Percentiles rank a stretch among this genome's conserved stretches.
Evolutionary conservation across 2,113 vertebrate species (phyloP).

Genomic region (Erinaceus europaeus): DNA sequence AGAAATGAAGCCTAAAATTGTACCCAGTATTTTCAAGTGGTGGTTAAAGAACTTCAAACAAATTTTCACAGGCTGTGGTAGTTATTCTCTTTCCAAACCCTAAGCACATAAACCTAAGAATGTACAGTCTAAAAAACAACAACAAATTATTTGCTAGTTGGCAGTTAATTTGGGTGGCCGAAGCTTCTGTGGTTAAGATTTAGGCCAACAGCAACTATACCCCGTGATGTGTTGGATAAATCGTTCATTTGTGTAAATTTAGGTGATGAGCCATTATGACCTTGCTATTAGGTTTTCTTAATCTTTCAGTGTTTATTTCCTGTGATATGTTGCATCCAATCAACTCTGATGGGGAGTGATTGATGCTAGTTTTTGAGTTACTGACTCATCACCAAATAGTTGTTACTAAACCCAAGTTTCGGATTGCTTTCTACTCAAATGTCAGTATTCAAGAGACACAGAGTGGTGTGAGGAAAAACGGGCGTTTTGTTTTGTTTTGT

Average conservation of each 20-base stretch:
- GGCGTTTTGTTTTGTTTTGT: too few species aligned
- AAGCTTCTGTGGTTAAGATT: not conserved
- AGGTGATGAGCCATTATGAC: too few species aligned
- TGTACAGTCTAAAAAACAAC: not conserved
- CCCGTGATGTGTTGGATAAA: too few species aligned
- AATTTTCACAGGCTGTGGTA: not conserved
- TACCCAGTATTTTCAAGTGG: not conserved
- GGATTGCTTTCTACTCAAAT: too few species aligned
- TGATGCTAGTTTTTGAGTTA: not conserved
- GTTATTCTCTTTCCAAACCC: not conserved
- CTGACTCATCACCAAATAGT: not conserved
- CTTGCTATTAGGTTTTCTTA: not conserved
- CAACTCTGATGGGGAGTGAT: not conserved
- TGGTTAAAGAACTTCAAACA: not conserved
- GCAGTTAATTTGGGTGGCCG: not conserved
- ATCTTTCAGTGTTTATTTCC: not conserved
- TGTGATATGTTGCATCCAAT: rapidly evolving
- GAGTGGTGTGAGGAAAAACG: too few species aligned
- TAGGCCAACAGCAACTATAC: not conserved
- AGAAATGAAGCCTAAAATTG: not conserved
- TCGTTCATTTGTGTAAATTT: not conserved
- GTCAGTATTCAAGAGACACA: too few species aligned
- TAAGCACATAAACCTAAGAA: too few species aligned
- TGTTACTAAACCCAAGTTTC: too few species aligned
- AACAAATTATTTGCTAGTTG: not conserved